phyloP scores from a whole-genome alignment of 2,113 vertebrate genomes.

The Gadus macrocephalus region DNA sequence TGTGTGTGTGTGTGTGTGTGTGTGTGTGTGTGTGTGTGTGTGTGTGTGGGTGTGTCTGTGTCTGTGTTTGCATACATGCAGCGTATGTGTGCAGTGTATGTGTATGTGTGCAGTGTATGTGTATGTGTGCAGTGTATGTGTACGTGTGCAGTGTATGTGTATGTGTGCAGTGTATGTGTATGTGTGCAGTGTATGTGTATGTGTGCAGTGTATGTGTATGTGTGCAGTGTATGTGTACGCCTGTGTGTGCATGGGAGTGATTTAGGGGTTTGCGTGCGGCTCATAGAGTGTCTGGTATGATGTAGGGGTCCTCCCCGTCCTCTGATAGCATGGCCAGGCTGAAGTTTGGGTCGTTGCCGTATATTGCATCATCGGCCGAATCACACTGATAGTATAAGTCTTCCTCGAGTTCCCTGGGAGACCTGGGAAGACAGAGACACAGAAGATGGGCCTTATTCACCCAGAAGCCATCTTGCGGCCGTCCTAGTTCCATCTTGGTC shows the following conservation, averaged over 20 bases:
- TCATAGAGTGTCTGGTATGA: conserved; percentile 55
- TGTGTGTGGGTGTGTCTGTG: not conserved
- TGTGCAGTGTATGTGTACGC: not conserved
- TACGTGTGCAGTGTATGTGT: too few relatives aligned
- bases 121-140: too few relatives aligned
- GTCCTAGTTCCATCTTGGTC: too few relatives aligned
- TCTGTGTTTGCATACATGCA: not conserved
- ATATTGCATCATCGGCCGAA: conserved; percentile 59
- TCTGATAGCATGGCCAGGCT: conserved; percentile 20
- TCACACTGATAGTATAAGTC: conserved; percentile 63
- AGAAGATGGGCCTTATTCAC: too few relatives aligned
- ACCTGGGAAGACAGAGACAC: too few relatives aligned
- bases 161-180: too few relatives aligned
- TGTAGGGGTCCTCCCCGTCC: conserved; percentile 59
- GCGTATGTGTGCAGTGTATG: too few relatives aligned
- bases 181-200: not conserved
- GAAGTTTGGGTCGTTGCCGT: conserved; percentile 62
- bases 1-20: too few relatives aligned
- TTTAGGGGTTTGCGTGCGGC: not conserved
- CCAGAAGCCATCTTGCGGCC: too few relatives aligned
- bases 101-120: too few relatives aligned
- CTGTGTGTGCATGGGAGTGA: not conserved
- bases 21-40: too few relatives aligned
- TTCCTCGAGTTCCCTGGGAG: conserved; percentile 23
- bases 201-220: not conserved